Base-by-base conservation (phyloP, 2,113 vertebrate species). In the Nesospiza acunhae region DNA sequence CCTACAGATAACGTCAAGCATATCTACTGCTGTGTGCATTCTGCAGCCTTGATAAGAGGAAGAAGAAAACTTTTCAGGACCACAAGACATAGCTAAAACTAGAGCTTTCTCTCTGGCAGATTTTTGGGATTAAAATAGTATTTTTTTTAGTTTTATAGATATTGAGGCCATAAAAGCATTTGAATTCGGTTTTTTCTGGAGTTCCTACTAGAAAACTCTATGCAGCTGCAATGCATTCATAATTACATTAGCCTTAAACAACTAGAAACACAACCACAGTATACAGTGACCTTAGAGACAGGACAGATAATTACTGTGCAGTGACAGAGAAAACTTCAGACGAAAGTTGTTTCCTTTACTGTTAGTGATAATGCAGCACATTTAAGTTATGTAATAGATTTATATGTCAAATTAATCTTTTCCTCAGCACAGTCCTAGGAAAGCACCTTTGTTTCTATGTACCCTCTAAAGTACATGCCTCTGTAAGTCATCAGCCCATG, bases 51-150 rank as follows among this genome's bases (percentile, higher is more conserved):
- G 94, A 96, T 94, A 95, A 96, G 78, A 70, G 58, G 47, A 92
- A 89, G 66, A 93, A 86, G 84, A 94, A 97, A 96, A 95, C 76
- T 96, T 95, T 89, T 46, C 86, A 82, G 52, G 50, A 75, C 42
- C 47, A 52, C 72, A 79, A 37, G 76, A 50, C 31, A 76, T n/a
- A 87, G 72, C 84, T 93, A 96, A 96, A 97, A 95, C 93, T 73
- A 85, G 82, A 90, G 83, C 35, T 94, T 89, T 90, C 76, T 89
- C 13, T 66, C 50, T 82, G 77, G 60, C 67, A 87, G 52, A 68
- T 75, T 75, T 69, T 78, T 24, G 44, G 80, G 70, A 84, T 95
- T 74, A 92, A 94, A 95, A 95, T 60, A 93, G 35, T 63, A 31
- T 47, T 90, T 88, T 84, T 84, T 11, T 66, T 95, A 69, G 33